phyloP scores from a whole-genome alignment of 2,888 invertebrate genomes.

The Yponomeuta cagnagella region DNA sequence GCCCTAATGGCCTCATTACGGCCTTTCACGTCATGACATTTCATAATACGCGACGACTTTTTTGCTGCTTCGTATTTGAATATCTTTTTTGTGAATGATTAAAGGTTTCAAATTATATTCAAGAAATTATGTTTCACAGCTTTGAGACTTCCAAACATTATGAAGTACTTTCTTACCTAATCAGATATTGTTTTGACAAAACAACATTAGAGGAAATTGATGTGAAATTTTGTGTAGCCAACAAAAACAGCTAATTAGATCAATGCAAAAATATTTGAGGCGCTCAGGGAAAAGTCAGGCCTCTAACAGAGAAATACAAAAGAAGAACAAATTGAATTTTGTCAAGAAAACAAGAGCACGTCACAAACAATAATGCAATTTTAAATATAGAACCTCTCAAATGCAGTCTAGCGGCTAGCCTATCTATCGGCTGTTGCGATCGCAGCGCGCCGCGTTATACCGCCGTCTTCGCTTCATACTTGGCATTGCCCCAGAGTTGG shows the following conservation, averaged over 20 bases:
- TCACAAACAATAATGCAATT: slow-evolving; percentile 21
- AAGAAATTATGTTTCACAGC: neutral
- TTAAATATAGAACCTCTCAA: slow-evolving; percentile 54
- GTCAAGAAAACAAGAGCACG: slow-evolving; percentile 1
- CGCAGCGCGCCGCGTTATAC: slow-evolving; percentile 32
- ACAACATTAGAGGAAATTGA: no score
- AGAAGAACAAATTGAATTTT: neutral
- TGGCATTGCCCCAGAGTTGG: slow-evolving; percentile 46
- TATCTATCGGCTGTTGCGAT: slow-evolving; percentile 35
- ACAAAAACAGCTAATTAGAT: neutral
- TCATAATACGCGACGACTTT: neutral
- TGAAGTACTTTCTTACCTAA: no score
- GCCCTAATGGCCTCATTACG: slow-evolving; percentile 37
- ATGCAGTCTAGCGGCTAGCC: slow-evolving; percentile 25
- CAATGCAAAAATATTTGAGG: neutral
- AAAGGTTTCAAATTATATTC: no score
- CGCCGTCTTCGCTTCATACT: slow-evolving; percentile 24
- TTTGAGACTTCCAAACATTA: no score
- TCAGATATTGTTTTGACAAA: no score
- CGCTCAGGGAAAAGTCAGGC: neutral
- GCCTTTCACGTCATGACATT: neutral
- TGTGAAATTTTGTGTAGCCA: no score
- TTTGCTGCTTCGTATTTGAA: neutral
- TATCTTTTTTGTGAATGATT: neutral
- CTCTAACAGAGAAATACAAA: neutral